Evolutionary conservation across 2,888 invertebrate species (phyloP).

Genomic region (Neria commutata): DNA sequence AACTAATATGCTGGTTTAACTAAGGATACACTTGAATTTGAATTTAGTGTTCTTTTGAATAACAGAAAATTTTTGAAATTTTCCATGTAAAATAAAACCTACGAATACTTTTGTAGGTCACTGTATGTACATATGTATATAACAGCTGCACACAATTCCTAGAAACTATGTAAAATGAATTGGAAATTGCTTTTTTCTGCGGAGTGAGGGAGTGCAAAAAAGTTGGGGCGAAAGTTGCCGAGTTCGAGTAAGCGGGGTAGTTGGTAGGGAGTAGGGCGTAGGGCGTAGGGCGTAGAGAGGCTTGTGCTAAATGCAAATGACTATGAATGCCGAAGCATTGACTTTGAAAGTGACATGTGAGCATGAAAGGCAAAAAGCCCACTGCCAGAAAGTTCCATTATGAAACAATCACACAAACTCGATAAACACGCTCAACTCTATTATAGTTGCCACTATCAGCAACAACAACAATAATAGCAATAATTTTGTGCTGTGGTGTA

Average conservation of each 20-base stretch:
- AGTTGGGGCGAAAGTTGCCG: background rate
- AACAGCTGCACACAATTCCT: no score
- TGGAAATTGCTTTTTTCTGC: conserved; percentile 2
- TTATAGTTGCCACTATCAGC: background rate
- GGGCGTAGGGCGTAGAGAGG: background rate
- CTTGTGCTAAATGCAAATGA: conserved; percentile 18
- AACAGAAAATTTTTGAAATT: no score
- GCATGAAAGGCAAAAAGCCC: background rate
- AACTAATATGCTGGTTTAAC: no score
- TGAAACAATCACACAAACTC: background rate
- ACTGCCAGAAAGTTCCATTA: no score
- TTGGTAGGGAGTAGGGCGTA: background rate
- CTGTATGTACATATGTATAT: no score
- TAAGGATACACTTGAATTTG: no score
- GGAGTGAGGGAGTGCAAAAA: background rate
- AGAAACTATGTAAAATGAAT: no score
- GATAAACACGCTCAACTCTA: no score
- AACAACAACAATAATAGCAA: background rate
- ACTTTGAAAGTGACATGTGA: conserved; percentile 18
- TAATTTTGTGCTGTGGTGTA: conserved; percentile 1
- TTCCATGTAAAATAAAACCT: no score
- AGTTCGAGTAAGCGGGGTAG: background rate
- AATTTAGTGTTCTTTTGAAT: no score
- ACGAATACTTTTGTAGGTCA: no score
- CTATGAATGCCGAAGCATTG: conserved; percentile 20